Evolutionary conservation across 2,113 vertebrate species (phyloP), one percentile per base, ranked within the genome.

Genomic region (Uropsilus gracilis): DNA sequence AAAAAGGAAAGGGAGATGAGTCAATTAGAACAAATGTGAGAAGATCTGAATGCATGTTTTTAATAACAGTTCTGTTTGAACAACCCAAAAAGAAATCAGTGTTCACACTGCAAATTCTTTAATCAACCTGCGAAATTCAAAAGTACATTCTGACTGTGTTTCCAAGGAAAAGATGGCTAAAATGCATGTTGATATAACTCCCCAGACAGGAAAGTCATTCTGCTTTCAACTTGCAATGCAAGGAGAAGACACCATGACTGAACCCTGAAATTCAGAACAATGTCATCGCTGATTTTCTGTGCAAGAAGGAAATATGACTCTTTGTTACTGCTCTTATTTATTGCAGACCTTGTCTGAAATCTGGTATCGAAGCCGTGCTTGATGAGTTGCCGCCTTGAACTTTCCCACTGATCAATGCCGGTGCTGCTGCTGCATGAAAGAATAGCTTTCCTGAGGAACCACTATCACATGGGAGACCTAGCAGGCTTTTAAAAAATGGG

Each of bases 391-490:
- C 96, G 96, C 98, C 98, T 98, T 98, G 98, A 98, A 98, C 98
- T 98, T 98, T 98, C 98, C 98, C 98, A 96, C 98, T 98, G 98
- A 98, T 99, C 98, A 98, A 98, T 98, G 98, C 97, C 92, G 90
- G 98, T 44, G 84, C 98, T 96, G 96, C 95, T 88, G 95, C 97
- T 98, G 98, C 97, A 97, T 98, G 97, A 98, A 98, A 98, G 98
- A 98, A 97, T 96, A 98, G 97, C 97, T 98, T 98, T 98, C 96
- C 97, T 80, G 93, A 98, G 97, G 96, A 98, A 95, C 97, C 96
- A 92, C 97, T 95, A 96, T 97, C 97, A 97, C 97, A 96, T 85
- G 90, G 97, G 97, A 97, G 98, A 96, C 97, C 94, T 92, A 96
- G 96, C 91, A 86, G 96, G 95, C 94, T 75, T 96, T 59, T 37